Conservation (phyloP, 53 echinoderm and acorn worm species). For the Echinarachnius parma region DNA sequence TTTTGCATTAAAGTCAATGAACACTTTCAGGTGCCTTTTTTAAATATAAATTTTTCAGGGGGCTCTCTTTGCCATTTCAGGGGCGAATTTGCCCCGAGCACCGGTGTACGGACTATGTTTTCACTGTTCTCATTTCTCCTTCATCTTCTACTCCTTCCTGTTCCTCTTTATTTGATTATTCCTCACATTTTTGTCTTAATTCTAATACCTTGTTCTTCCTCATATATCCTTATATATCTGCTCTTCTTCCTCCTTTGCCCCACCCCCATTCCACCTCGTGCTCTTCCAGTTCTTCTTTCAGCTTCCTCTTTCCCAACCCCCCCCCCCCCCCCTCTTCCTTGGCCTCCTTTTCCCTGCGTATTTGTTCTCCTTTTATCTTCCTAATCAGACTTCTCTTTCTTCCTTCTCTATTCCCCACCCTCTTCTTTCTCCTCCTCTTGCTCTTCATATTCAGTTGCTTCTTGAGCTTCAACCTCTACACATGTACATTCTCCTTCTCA, state of each 20-base stretch:
- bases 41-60: too few species aligned
- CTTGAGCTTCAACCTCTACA: too few species aligned
- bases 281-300: not conserved
- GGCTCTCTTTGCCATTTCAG: too few species aligned
- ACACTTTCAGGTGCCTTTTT: too few species aligned
- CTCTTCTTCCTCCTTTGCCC: not conserved
- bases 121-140: not conserved
- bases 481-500: too few species aligned
- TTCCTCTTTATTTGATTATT: not conserved
- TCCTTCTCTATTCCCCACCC: not conserved
- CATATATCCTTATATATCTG: too few species aligned
- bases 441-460: not conserved
- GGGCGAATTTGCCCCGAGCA: too few species aligned
- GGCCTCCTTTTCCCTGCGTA: not conserved
- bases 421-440: not conserved
- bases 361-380: not conserved
- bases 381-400: not conserved
- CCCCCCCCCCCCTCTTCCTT: not conserved
- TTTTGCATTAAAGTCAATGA: too few species aligned
- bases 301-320: not conserved
- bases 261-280: not conserved
- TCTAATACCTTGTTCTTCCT: too few species aligned
- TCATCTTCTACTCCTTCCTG: not conserved
- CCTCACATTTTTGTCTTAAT: not conserved
- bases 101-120: too few species aligned